A percentile compares a stretch with the other conserved stretches of the same genome.
phyloP scores from a whole-genome alignment of 2,113 vertebrate species.

The Phyllopteryx taeniolatus region DNA sequence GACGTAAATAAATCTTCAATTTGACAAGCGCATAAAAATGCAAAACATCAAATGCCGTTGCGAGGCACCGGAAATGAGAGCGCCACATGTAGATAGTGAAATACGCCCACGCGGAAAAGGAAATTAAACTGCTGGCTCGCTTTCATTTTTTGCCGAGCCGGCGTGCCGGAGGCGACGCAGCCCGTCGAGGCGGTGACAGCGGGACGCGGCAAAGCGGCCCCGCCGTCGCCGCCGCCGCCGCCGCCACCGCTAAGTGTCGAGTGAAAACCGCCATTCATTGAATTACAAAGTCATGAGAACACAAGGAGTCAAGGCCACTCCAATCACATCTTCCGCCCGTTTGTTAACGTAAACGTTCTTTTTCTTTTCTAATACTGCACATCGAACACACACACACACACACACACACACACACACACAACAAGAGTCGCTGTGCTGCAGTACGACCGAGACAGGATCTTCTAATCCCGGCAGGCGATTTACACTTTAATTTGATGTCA shows the following conservation, averaged over 20 bases:
- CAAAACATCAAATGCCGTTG: not conserved
- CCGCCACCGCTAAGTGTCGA: not conserved
- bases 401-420: not conserved
- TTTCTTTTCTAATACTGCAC: not conserved
- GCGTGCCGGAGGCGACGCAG: not conserved
- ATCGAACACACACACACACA: not conserved
- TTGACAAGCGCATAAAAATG: constrained; percentile 1
- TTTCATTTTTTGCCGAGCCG: not conserved
- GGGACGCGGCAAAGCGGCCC: constrained; percentile 6
- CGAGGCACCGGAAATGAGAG: constrained; percentile 6
- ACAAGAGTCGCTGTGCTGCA: not conserved
- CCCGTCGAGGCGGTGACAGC: constrained; percentile 5
- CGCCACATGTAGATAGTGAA: constrained; percentile 1
- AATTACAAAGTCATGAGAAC: constrained; percentile 10
- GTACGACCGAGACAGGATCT: not conserved
- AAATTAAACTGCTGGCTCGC: constrained; percentile 6
- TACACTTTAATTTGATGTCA: no score
- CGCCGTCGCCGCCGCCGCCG: not conserved
- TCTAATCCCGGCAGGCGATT: no score
- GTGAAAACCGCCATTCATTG: constrained; percentile 3
- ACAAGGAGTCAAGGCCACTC: not conserved
- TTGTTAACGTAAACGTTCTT: not conserved
- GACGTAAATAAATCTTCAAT: not conserved
- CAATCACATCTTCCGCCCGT: not conserved
- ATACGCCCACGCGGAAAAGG: not conserved